Evolutionary conservation across 2,797 vertebrate genomes (phyloP).

Genomic region (Hylomyscus alleni): DNA sequence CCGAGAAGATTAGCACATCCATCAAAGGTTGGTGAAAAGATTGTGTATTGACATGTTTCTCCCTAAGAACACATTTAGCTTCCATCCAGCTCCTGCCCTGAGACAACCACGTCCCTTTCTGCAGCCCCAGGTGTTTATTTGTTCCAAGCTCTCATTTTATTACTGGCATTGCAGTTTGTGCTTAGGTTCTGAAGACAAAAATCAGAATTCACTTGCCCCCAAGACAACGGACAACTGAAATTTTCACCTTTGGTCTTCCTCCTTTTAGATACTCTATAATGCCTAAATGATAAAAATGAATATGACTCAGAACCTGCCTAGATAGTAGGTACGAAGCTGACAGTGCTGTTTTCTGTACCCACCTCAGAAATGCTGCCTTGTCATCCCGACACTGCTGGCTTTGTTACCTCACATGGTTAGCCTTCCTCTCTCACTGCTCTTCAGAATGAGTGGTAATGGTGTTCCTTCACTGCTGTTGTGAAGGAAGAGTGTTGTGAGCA

Average conservation of each 20-base stretch:
- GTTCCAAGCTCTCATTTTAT: slow-evolving; percentile 59
- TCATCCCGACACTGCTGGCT: background rate
- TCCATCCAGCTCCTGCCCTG: slow-evolving; percentile 32
- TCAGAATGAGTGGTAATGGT: background rate
- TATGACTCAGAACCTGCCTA: background rate
- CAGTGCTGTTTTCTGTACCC: background rate
- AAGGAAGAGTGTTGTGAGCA: background rate
- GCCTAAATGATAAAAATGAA: slow-evolving; percentile 4
- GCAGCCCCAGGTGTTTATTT: slow-evolving; percentile 66
- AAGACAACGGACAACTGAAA: slow-evolving; percentile 50
- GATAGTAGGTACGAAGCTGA: background rate
- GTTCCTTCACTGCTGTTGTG: background rate
- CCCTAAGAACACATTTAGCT: slow-evolving; percentile 66
- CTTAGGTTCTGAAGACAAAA: slow-evolving; percentile 55
- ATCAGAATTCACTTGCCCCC: slow-evolving; percentile 68
- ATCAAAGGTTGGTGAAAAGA: slow-evolving; percentile 73
- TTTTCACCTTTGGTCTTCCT: slow-evolving; percentile 50
- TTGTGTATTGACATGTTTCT: slow-evolving; percentile 70
- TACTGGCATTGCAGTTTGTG: slow-evolving; percentile 65
- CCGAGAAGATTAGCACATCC: slow-evolving; percentile 75
- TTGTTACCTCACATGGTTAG: background rate
- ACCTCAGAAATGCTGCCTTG: background rate
- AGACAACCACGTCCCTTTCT: slow-evolving; percentile 61
- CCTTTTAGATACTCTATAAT: slow-evolving; percentile 18
- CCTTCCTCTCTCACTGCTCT: background rate